Evolutionary conservation across 2,113 vertebrate genomes (phyloP), one percentile per base, ranked within the genome.

Genomic region (Eulemur macaco): DNA sequence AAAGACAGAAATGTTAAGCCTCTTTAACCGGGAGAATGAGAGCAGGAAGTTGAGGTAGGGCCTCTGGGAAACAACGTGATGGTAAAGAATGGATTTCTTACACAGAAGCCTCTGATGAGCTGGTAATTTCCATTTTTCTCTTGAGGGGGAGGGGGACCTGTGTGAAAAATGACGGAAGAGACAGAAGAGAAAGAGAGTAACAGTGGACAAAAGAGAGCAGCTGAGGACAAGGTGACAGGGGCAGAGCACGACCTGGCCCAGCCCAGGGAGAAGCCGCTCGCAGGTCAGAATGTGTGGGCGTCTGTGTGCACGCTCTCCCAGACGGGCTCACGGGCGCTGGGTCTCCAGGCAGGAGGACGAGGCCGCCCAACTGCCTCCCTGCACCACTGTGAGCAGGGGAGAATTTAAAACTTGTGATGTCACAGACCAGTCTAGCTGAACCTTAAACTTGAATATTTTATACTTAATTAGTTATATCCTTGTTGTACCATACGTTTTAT

Each of bases 241-340:
- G 17, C 42, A 50, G 34, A 21, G 1, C 3, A 13, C 42, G 29
- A 29, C 18, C 14, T 0, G 11, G 23, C 69, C 66, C 29, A 0
- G 31, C 6, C 17, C 11, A 4, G 68, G 50, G 31, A 25, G 47
- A 23, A 8, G 13, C 69, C 15, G 18, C 68, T 21, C 20, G 7
- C 23, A 0, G 0, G 47, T 68, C 42, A 21, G 37, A 42, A 11
- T 1, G 1, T 18, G 66, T 14, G 20, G 14, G 78, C 13, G 20
- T 42, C 23, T 25, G 20, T 39, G 50, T 78, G 42, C 42, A 11
- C 6, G 37, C 50, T 27, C 14, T 52, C 47, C 60, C 23, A 1
- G 2, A 1, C 10, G 31, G 31, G 10, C 47, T 15, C 0, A 8
- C 8, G 14, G 23, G 9, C 3, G 13, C 3, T 8, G 1, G 25